These are phyloP conservation scores for Theristicus caerulescens DNA, from an alignment of 2,113 vertebrate genomes.

Conservation along the genomic window DNA sequence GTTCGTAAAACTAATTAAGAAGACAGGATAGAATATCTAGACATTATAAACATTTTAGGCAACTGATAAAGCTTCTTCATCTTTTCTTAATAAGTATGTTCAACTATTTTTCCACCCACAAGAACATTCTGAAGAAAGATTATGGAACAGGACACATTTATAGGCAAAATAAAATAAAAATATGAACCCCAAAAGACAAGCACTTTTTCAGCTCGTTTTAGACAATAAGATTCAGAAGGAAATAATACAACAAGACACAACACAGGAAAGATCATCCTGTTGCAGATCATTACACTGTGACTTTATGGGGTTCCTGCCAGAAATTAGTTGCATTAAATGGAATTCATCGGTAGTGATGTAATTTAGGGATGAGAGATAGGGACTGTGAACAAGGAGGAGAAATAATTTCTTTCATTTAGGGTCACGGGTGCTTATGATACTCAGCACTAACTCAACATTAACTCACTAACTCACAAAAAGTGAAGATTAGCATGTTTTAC, in stretches of 20 bases:
- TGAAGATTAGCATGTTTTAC: background rate
- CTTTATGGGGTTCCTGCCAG: background rate
- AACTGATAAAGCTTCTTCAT: slow-evolving; percentile 27
- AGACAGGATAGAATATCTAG: slow-evolving; percentile 16
- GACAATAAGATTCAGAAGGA: background rate
- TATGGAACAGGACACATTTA: background rate
- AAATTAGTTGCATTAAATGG: background rate
- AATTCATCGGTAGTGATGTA: background rate
- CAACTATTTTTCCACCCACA: slow-evolving; percentile 23
- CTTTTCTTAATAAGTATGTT: slow-evolving; percentile 48
- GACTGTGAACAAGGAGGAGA: background rate
- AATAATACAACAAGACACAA: background rate
- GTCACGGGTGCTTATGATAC: background rate
- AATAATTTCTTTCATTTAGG: background rate
- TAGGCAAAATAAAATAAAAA: slow-evolving; percentile 27
- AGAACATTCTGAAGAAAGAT: slow-evolving; percentile 15
- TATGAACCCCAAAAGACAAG: background rate
- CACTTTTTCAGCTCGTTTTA: background rate
- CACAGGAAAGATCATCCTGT: background rate
- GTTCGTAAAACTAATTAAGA: slow-evolving; percentile 44
- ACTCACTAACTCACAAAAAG: background rate
- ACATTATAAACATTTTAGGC: slow-evolving; percentile 28
- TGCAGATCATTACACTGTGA: background rate
- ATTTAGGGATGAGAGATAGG: background rate
- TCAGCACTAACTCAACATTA: background rate